phyloP scores from a whole-genome alignment of 2,888 invertebrate species.

The Hirtodrosophila duncani region DNA sequence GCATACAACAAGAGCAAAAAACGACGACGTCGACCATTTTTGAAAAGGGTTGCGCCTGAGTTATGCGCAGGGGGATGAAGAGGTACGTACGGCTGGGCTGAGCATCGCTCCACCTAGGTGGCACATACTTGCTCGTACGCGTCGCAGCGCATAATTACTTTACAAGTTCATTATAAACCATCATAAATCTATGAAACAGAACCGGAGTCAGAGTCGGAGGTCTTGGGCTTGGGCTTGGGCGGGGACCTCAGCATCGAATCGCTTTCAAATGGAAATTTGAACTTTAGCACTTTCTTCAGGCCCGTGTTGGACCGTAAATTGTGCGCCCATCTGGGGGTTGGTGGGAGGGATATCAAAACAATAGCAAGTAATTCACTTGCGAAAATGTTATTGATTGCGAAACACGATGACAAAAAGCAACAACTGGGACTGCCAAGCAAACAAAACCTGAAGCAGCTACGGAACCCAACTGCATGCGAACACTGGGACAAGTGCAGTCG shows the following conservation, averaged over 20 bases:
- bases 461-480: conserved; percentile 29
- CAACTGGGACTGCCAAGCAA: conserved; percentile 45
- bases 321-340: conserved; percentile 14
- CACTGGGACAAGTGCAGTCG: conserved; percentile 42
- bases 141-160: conserved; percentile 77
- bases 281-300: conserved; percentile 57
- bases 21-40: conserved; percentile 60
- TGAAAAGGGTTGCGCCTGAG: conserved; percentile 65
- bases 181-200: conserved; percentile 75
- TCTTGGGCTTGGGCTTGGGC: background rate
- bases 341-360: conserved; percentile 43
- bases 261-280: conserved; percentile 44
- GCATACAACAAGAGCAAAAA: conserved; percentile 35
- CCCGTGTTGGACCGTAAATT: conserved; percentile 21
- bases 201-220: conserved; percentile 3
- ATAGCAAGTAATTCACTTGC: conserved; percentile 67
- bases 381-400: conserved; percentile 71
- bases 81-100: background rate
- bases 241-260: conserved; percentile 23
- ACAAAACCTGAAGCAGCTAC: conserved; percentile 10
- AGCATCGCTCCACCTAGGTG: conserved; percentile 27
- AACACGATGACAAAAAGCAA: conserved; percentile 49
- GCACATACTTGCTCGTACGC: conserved; percentile 47
- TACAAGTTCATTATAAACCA: conserved; percentile 78
- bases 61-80: conserved; percentile 32